Conservation (phyloP, 2,113 vertebrate species). For the Cercocebus atys region DNA sequence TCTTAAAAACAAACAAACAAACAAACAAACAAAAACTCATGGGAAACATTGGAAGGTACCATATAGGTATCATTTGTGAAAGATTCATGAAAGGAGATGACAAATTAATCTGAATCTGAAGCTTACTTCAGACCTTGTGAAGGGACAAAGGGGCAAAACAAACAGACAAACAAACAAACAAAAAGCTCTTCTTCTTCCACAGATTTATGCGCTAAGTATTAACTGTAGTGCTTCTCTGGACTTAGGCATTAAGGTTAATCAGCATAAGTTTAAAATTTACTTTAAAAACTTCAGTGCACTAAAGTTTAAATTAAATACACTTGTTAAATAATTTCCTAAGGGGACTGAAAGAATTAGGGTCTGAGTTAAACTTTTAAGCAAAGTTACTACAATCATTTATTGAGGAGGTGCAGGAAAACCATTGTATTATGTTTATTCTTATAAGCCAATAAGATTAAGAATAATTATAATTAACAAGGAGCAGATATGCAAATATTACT, state of each 20-base stretch:
- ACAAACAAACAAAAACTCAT: not conserved
- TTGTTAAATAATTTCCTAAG: constrained; percentile 34
- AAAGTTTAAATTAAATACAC: constrained; percentile 50
- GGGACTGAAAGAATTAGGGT: constrained; percentile 24
- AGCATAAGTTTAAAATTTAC: not conserved
- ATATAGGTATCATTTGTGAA: not conserved
- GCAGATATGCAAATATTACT: constrained; percentile 10
- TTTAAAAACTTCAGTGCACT: not conserved
- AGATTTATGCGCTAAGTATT: not conserved
- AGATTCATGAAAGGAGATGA: constrained; percentile 1
- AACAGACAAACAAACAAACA: not conserved
- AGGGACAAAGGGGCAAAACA: no score
- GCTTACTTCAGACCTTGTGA: not conserved
- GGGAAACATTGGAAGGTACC: not conserved
- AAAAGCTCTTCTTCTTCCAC: not conserved
- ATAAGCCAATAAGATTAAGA: not conserved
- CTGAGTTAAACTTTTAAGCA: constrained; percentile 58
- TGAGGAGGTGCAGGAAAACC: constrained; percentile 20
- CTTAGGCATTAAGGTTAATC: not conserved
- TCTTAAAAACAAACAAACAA: no score
- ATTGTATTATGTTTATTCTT: constrained; percentile 12
- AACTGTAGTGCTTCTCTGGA: not conserved
- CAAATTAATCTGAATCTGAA: constrained; percentile 2
- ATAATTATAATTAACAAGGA: constrained; percentile 1
- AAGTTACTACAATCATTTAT: constrained; percentile 24